These are phyloP conservation scores for Abrostola tripartita DNA, from an alignment of 2,888 invertebrate species.

Conservation along the genomic window DNA sequence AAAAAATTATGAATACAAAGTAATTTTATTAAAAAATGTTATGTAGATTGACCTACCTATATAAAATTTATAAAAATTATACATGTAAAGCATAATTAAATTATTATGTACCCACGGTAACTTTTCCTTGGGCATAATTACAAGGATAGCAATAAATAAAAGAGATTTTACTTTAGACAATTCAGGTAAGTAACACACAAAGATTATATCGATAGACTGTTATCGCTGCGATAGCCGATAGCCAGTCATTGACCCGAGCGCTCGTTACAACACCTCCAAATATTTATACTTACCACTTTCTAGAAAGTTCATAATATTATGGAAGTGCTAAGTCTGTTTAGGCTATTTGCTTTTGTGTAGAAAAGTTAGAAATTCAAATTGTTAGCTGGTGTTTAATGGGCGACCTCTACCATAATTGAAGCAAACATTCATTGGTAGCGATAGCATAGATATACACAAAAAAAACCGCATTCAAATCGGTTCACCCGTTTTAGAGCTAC, in stretches of 20 bases:
- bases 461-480: too few species aligned
- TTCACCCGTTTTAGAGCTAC: too few species aligned
- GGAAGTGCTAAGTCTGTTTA: slow-evolving; percentile 1
- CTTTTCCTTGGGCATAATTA: neutral
- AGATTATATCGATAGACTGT: slow-evolving; percentile 60
- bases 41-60: too few species aligned
- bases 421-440: neutral
- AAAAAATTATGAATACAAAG: too few species aligned
- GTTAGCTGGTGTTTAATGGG: neutral
- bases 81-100: too few species aligned
- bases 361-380: neutral
- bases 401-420: neutral
- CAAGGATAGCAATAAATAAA: slow-evolving; percentile 18
- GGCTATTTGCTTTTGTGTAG: neutral
- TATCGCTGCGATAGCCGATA: slow-evolving; percentile 68
- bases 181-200: slow-evolving; percentile 69
- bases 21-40: too few species aligned
- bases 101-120: too few species aligned
- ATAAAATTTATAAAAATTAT: too few species aligned
- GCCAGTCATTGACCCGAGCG: slow-evolving; percentile 63
- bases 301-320: slow-evolving; percentile 28
- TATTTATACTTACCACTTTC: slow-evolving; percentile 44
- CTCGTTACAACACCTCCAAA: slow-evolving; percentile 34
- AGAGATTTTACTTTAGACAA: slow-evolving; percentile 57
- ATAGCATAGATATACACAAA: too few species aligned